Base-by-base conservation (phyloP, 2,888 invertebrate species). In the Macrophya alboannulata region DNA sequence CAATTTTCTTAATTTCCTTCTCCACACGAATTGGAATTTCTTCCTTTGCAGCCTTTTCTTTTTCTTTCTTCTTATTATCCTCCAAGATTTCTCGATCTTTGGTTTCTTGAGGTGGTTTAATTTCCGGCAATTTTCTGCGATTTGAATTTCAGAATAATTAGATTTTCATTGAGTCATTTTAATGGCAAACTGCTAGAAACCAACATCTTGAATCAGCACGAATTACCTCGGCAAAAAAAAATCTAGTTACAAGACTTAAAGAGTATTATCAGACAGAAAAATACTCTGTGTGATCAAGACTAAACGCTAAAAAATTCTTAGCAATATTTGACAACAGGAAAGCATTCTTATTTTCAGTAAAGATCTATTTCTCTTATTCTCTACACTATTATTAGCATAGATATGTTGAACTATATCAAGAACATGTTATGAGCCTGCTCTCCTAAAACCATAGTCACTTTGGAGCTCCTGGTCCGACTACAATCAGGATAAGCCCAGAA, bases 31-130 rank as follows among this genome's bases (percentile, higher is more conserved):
- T 92, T 8, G 88, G 84, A 9, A 88, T 84, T 82, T 94, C 93
- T 51, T 93, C 92, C 87, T 92, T 92, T 12, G 88, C 82, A 10
- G 88, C 37, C 55, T 90, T 91, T 85, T 92, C 92, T 79, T 91
- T 91, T 71, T 91, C 91, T 81, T 89, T 90, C 83, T 89, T 90
- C 77, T 91, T 90, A 40, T 76, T 77, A n/a, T 89, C 90, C 8
- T 90, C 90, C 17, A 74, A 10, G 87, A 79, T 86, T 65, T 90
- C 92, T 25, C 90, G 89, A 25, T 92, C 91, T 4, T 89, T 90
- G n/a, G 10, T 17, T 51, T 83, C 83, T 48, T 17, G 68, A 2
- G 68, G 65, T 31, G 83, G 48, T 43, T 68, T 83, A 6, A 51
- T 83, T 51, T 83, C 83, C 31, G 68, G 68, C 45, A 83, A 45